Conservation (phyloP, 2,888 invertebrate species). For the Chalcis sispes region DNA sequence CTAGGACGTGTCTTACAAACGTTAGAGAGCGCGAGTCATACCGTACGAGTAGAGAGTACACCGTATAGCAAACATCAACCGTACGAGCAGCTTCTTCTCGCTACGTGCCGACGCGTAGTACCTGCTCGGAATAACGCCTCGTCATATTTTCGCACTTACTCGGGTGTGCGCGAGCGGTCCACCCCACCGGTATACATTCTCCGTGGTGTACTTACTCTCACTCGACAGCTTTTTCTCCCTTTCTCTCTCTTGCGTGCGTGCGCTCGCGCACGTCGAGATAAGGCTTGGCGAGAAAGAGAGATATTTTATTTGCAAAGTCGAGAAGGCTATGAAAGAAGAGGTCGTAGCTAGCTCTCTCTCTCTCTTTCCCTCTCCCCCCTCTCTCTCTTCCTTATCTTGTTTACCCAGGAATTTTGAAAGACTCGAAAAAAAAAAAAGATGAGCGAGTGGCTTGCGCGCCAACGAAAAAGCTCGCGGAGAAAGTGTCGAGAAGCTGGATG, state of each 20-base stretch:
- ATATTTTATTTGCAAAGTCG: slow-evolving; percentile 70
- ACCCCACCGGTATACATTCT: neutral
- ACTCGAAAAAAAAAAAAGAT: slow-evolving; percentile 22
- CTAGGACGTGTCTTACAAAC: too few relatives aligned
- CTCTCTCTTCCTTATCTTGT: slow-evolving; percentile 65
- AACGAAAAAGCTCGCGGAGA: slow-evolving; percentile 28
- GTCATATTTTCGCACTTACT: slow-evolving; percentile 42
- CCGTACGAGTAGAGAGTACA: too few relatives aligned
- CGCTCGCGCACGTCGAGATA: slow-evolving; percentile 50
- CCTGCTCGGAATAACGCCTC: slow-evolving; percentile 47
- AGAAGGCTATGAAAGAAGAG: too few relatives aligned
- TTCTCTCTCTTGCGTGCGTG: neutral
- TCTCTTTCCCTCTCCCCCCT: slow-evolving; percentile 31
- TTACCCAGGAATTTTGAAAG: slow-evolving; percentile 66
- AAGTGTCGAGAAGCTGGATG: slow-evolving; percentile 31
- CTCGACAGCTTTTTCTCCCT: neutral
- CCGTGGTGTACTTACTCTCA: neutral
- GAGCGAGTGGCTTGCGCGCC: slow-evolving; percentile 2
- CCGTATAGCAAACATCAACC: too few relatives aligned
- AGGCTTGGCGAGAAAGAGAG: slow-evolving; percentile 57
- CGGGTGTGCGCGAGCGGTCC: too few relatives aligned
- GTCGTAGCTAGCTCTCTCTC: slow-evolving; percentile 49
- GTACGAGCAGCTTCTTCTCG: too few relatives aligned
- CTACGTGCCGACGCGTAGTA: slow-evolving; percentile 12
- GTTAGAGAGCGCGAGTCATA: too few relatives aligned